These are phyloP conservation scores for Mya arenaria DNA, from an alignment of 1,140 invertebrate species.

Conservation along the genomic window DNA sequence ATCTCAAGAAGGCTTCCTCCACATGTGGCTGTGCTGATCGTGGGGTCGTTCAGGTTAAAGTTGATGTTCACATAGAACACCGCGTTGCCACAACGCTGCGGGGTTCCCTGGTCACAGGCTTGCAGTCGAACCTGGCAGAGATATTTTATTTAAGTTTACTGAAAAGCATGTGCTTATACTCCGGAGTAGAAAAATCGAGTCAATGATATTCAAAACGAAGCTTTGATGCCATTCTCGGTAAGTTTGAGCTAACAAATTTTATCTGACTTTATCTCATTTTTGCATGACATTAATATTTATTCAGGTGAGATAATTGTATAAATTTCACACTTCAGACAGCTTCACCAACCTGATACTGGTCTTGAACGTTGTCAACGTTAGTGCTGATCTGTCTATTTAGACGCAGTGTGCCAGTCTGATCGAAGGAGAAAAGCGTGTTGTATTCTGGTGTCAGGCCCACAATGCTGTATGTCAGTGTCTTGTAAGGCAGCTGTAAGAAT, in stretches of 20 bases:
- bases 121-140: conserved; percentile 59
- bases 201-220: not conserved
- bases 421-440: conserved; percentile 59
- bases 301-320: too few species aligned
- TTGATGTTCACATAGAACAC: conserved; percentile 63
- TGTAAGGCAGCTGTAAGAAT: conserved; percentile 65
- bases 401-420: conserved; percentile 53
- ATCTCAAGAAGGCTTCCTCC: conserved; percentile 90
- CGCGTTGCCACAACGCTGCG: conserved; percentile 48
- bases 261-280: too few species aligned
- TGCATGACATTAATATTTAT: too few species aligned
- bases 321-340: too few species aligned
- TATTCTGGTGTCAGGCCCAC: conserved; percentile 59
- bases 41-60: conserved; percentile 64
- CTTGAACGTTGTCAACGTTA: conserved; percentile 43
- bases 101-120: conserved; percentile 82
- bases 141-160: too few species aligned
- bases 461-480: conserved; percentile 62
- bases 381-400: conserved; percentile 17
- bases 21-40: conserved; percentile 84
- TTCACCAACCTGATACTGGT: not conserved
- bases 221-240: too few species aligned
- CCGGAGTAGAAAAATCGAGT: not conserved
- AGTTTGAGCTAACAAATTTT: too few species aligned
- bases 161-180: too few species aligned